These are phyloP conservation scores for Clepsis dumicolana DNA, from an alignment of 2,888 invertebrate genomes.

Conservation along the genomic window DNA sequence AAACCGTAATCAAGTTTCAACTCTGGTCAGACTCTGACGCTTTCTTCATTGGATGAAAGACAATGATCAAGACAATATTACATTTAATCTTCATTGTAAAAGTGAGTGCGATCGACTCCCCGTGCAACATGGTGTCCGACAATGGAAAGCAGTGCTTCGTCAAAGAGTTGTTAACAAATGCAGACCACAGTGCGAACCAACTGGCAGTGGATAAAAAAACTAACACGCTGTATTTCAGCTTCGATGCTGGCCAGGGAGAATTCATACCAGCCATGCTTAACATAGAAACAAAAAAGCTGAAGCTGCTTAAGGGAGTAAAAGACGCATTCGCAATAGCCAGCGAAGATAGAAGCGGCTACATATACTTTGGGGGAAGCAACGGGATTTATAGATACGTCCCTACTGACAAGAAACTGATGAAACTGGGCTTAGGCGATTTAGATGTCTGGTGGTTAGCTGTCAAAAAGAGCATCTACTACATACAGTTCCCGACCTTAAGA, in stretches of 20 bases:
- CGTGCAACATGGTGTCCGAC: conserved; percentile 26
- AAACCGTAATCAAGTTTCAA: background rate
- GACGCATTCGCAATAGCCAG: conserved; percentile 74
- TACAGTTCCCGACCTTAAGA: conserved; percentile 71
- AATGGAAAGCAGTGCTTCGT: conserved; percentile 58
- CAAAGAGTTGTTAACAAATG: conserved; percentile 63
- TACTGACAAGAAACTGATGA: conserved; percentile 54
- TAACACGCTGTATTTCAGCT: conserved; percentile 74
- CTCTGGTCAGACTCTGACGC: background rate
- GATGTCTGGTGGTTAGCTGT: conserved; percentile 77
- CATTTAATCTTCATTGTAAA: conserved; percentile 8
- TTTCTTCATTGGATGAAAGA: background rate
- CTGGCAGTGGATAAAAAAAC: conserved; percentile 64
- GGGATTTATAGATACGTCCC: conserved; percentile 73
- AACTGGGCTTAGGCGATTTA: conserved; percentile 62
- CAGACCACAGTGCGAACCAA: conserved; percentile 75
- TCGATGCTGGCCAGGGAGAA: conserved; percentile 74
- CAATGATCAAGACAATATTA: background rate
- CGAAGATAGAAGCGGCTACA: conserved; percentile 56
- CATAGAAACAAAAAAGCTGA: conserved; percentile 64
- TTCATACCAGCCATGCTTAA: conserved; percentile 67
- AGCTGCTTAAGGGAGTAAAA: conserved; percentile 70
- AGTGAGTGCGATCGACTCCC: background rate
- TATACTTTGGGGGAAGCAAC: conserved; percentile 75
- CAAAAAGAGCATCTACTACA: conserved; percentile 66